Conservation (phyloP, 2,888 invertebrate species). For the Cotesia congregata region DNA sequence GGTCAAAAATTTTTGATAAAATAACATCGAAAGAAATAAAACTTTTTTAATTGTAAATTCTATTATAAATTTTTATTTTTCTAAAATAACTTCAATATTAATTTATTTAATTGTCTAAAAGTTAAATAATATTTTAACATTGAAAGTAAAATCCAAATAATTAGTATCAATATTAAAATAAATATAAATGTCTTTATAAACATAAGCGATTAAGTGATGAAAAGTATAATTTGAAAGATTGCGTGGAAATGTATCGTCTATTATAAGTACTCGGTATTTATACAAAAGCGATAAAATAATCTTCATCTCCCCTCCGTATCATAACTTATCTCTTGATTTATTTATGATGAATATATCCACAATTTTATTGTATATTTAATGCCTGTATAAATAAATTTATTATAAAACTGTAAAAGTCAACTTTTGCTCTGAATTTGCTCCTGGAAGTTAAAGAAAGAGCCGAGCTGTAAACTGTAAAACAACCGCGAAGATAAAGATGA, state of each 20-base stretch:
- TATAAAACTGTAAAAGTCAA: slow-evolving; percentile 21
- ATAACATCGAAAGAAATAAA: no score
- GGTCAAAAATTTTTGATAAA: no score
- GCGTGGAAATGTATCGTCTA: slow-evolving; percentile 20
- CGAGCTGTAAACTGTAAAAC: no score
- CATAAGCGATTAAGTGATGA: not conserved
- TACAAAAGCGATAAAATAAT: slow-evolving; percentile 11
- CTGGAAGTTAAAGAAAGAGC: no score
- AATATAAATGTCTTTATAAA: slow-evolving; percentile 9
- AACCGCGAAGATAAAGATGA: slow-evolving; percentile 26
- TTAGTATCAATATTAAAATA: not conserved
- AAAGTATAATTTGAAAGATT: not conserved
- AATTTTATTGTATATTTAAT: not conserved
- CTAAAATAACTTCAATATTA: no score
- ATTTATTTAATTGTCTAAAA: no score
- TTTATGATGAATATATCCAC: not conserved
- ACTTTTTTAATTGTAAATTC: no score
- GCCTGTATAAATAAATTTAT: not conserved
- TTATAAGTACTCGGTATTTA: not conserved
- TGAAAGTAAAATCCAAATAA: no score
- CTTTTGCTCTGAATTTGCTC: not conserved
- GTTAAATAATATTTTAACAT: no score
- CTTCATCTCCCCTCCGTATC: slow-evolving; percentile 12
- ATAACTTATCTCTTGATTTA: not conserved
- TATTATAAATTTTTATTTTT: no score